These are phyloP conservation scores for Gymnodraco acuticeps DNA, from an alignment of 2,797 vertebrate genomes.

Conservation along the genomic window DNA sequence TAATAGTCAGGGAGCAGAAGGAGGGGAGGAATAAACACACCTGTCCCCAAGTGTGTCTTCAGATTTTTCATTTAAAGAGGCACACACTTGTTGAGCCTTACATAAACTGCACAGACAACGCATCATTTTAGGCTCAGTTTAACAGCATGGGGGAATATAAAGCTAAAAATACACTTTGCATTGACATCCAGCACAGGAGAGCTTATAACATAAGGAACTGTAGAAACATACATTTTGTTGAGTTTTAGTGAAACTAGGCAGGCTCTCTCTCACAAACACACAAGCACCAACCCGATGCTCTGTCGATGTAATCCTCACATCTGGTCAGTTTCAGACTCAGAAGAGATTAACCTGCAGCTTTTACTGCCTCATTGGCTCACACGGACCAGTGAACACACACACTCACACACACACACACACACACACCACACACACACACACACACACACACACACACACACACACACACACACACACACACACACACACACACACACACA, in stretches of 20 bases:
- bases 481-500: background rate
- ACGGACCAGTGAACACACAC: slow-evolving; percentile 20
- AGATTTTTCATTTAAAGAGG: background rate
- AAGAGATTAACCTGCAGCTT: slow-evolving; percentile 71
- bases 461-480: background rate
- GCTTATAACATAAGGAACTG: background rate
- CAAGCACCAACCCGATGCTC: slow-evolving; percentile 44
- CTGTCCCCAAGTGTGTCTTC: background rate
- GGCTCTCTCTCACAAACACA: slow-evolving; percentile 17
- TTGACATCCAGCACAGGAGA: background rate
- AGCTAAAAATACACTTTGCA: slow-evolving; percentile 5
- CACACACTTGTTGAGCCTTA: slow-evolving; percentile 30
- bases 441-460: background rate
- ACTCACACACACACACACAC: background rate
- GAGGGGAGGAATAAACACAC: too few species aligned
- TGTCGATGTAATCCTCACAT: slow-evolving; percentile 74
- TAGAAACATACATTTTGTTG: slow-evolving; percentile 14
- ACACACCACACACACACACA: background rate
- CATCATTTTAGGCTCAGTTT: background rate
- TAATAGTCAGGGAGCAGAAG: background rate
- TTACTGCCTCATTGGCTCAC: slow-evolving; percentile 51
- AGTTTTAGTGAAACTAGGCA: background rate
- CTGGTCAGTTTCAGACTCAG: slow-evolving; percentile 68
- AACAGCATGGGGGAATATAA: slow-evolving; percentile 3
- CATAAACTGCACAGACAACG: background rate